Evolutionary conservation across 1,140 invertebrate genomes (phyloP), one percentile per base, ranked within the genome.

Genomic region (Melanaphis sacchari): DNA sequence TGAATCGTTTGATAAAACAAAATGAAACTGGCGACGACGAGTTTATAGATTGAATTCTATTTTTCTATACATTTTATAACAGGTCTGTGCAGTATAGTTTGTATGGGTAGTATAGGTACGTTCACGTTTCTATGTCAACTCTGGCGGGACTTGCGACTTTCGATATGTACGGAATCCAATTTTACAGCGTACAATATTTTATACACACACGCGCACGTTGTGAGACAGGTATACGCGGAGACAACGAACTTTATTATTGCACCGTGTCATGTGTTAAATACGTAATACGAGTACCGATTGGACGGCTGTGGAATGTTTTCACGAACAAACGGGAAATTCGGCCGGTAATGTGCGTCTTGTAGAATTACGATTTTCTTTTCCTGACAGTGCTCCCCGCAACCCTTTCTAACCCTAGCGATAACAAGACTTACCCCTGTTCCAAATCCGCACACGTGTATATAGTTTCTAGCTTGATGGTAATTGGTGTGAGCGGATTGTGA

Each of bases 261-360:
- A 15, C n/a, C 81, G 81, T 84, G 38, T 84, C 82, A 40, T 84
- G 82, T 84, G 82, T 84, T 82, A 41, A 84, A 84, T 84, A 84
- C 82, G 82, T 41, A 84, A 84, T 82, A 82, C 18, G 81, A 82
- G 59, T n/a, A n/a, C 59, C 59, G 59, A 66, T 66, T n/a, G 59
- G 59, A 66, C 59, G 59, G 59, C 59, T 66, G 59, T n/a, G 59
- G 59, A 66, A 66, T 66, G 59, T 66, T 66, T 66, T 66, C 59
- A 0, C 59, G 59, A 66, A 66, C 59, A 66, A 66, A 66, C 31
- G 31, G 31, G 15, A 66, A 66, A 66, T 66, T 66, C 59, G 59
- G 31, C 59, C 59, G 59, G 59, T n/a, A 66, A 66, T 66, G 59
- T n/a, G 31, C 59, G 59, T 66, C 59, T 66, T 66, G 59, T 66